Percentiles rank a stretch among this genome's conserved stretches.
Evolutionary conservation across 1,140 invertebrate genomes (phyloP).

Genomic region (Procambarus virginalis): DNA sequence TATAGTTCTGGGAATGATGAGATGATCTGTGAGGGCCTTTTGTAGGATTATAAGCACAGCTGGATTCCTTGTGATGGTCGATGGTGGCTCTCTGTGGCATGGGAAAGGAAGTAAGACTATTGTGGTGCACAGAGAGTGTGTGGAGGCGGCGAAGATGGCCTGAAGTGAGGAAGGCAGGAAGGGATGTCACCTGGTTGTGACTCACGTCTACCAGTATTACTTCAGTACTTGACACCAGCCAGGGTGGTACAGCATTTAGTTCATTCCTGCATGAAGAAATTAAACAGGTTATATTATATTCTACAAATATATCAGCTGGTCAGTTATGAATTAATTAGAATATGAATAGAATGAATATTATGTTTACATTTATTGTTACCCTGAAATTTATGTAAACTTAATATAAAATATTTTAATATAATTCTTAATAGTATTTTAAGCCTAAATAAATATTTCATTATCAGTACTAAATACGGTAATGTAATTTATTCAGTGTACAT

Average conservation of each 20-base stretch:
- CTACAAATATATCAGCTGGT: background rate
- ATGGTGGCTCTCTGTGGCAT: conserved; percentile 23
- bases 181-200: conserved; percentile 43
- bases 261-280: conserved; percentile 39
- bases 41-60: background rate
- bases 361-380: too few relatives aligned
- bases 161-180: conserved; percentile 57
- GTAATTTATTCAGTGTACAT: too few relatives aligned
- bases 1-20: background rate
- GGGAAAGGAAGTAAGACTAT: conserved; percentile 32
- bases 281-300: background rate
- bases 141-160: conserved; percentile 58
- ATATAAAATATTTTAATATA: too few relatives aligned
- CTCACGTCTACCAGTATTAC: conserved; percentile 53
- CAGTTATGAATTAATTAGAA: too few relatives aligned
- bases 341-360: too few relatives aligned
- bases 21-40: conserved; percentile 14
- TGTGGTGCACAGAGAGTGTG: conserved; percentile 59
- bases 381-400: too few relatives aligned
- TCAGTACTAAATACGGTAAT: too few relatives aligned
- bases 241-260: conserved; percentile 36
- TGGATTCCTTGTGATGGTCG: background rate
- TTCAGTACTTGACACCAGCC: conserved; percentile 60
- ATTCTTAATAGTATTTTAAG: too few relatives aligned
- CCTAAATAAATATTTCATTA: too few relatives aligned